Base-by-base conservation (phyloP, 1,140 invertebrate species). In the Drosophila cardini region DNA sequence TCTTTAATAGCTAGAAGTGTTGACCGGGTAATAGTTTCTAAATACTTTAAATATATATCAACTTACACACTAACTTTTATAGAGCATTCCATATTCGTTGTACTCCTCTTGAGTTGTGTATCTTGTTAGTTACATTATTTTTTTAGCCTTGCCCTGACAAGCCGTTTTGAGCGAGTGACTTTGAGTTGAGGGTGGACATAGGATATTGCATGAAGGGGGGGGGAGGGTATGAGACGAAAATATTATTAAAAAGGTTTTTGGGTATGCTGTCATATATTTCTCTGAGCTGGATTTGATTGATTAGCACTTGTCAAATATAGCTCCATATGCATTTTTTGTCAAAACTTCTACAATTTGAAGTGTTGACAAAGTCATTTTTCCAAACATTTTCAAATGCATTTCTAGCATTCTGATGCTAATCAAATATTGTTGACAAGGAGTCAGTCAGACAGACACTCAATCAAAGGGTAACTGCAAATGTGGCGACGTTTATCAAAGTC, bases 191-290 rank as follows among this genome's bases (percentile, higher is more conserved):
- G 68, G 57, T 65, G 55, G 58, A 69, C 65, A 43, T 30, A 11
- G 52, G 11, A 13, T 48, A 18, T 26, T 21, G 21, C 21, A 26
- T 26, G 21, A 26, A 21, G 21, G 21, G 21, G 42, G 3, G 6
- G 42, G 26, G 9, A 10, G 40, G 46, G 9, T 21, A 56, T 10
- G 42, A 11, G 16, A 18, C 38, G n/a, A 26, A 81, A 89, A 78
- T 75, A 89, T 87, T 80, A 87, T 89, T 80, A 89, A 89, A 89
- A 89, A 89, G 84, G 85, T 89, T 89, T 72, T 67, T 60, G 18
- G 36, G 48, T 8, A 38, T 36, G 65, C 70, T 87, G 84, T 83
- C 83, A 89, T 86, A 84, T 40, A 67, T 86, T 67, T 46, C 55
- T 75, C 55, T 61, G 46, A 26, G 38, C 62, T 78, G 53, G 45